These are phyloP conservation scores for Schizopygopsis malacanthus DNA, from an alignment of 2,797 vertebrate genomes.

Conservation along the genomic window DNA sequence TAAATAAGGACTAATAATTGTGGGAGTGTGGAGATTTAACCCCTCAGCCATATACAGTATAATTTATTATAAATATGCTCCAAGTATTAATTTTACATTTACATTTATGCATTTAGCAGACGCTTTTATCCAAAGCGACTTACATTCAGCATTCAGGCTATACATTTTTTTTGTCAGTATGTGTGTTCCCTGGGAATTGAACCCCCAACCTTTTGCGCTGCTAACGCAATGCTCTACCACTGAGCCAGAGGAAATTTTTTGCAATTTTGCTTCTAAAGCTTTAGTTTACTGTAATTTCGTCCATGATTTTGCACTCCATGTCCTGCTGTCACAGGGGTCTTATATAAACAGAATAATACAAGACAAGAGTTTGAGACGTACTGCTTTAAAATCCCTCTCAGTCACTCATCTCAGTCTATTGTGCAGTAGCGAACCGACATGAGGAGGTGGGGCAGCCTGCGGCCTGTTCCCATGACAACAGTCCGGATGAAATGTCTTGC, in stretches of 20 bases:
- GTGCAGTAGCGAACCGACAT: conserved; percentile 68
- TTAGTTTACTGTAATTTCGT: background rate
- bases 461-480: conserved; percentile 88
- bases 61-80: background rate
- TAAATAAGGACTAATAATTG: background rate
- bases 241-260: too few relatives aligned
- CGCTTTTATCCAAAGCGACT: too few relatives aligned
- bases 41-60: too few relatives aligned
- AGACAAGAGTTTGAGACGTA: conserved; percentile 60
- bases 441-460: conserved; percentile 62
- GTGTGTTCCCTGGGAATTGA: too few relatives aligned
- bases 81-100: background rate
- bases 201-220: too few relatives aligned
- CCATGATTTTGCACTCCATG: background rate
- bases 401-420: conserved; percentile 76
- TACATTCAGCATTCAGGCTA: too few relatives aligned
- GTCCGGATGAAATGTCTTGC: conserved; percentile 86
- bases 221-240: too few relatives aligned
- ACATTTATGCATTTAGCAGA: too few relatives aligned
- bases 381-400: conserved; percentile 61
- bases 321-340: conserved; percentile 9
- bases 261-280: background rate
- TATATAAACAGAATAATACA: conserved; percentile 40
- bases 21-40: background rate
- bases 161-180: too few relatives aligned